Base-by-base conservation (phyloP, 2,888 invertebrate genomes). In the Charanyca ferruginea region DNA sequence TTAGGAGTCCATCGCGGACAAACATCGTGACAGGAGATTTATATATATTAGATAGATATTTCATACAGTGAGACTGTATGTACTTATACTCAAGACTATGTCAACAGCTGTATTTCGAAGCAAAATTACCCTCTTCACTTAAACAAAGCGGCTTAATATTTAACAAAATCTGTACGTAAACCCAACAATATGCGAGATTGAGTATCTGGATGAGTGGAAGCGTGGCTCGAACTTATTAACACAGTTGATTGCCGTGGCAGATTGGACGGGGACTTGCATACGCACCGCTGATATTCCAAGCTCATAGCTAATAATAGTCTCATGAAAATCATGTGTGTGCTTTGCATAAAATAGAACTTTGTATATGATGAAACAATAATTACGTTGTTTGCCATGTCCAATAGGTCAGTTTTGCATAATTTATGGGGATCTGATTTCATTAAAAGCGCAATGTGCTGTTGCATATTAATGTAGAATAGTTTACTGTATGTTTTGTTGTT, bases 221-320 rank as follows among this genome's bases (percentile, higher is more conserved):
- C 83, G 83, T 84, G 85, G 84, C 88, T 73, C 73, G 54, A 82
- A 80, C 81, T 89, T 90, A 91, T 90, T 92, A 92, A 89, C 89
- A 84, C 88, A 87, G 87, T 89, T 91, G 90, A 92, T 92, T 91
- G 89, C 88, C 83, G 85, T 83, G 80, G 88, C 86, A 89, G 91
- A 91, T 92, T 91, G 91, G 89, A 89, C 86, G 85, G 89, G 89
- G 88, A 89, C 86, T 83, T 86, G 84, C 86, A 87, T 87, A 86
- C 84, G 83, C 83, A 85, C 47, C 64, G 65, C 79, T 83, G 45
- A 44, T 62, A 45, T 81, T 64, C 57, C 13, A 16, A 3, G 22
- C 25, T 23, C 47, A 68, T 51, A 51, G 77, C 83, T 87, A 87
- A 86, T 84, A 81, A 83, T 78, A 81, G 77, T 83, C 75, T 77